phyloP scores from a whole-genome alignment of 2,888 invertebrate species.

The Metallyticus violacea region DNA sequence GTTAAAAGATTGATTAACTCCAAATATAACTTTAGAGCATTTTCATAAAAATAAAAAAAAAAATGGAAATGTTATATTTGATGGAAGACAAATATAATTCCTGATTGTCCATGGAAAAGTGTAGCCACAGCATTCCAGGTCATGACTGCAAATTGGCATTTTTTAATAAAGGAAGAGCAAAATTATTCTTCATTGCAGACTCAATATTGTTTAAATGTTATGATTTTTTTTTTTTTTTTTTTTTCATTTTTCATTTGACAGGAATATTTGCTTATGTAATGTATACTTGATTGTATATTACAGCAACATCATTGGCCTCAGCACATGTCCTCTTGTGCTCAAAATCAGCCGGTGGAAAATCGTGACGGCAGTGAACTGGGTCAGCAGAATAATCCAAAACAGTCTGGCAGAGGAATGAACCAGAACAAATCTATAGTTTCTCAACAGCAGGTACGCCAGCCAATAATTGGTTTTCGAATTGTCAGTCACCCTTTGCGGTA shows the following conservation, averaged over 20 bases:
- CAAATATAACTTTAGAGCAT: no score
- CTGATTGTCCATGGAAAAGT: no score
- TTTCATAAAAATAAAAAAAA: no score
- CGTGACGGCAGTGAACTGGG: background rate
- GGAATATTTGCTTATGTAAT: background rate
- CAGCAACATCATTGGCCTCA: conserved; percentile 75
- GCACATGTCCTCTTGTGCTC: conserved; percentile 65
- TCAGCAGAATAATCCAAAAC: background rate
- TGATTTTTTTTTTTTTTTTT: background rate
- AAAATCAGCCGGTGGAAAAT: conserved; percentile 35
- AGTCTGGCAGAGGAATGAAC: background rate
- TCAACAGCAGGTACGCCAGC: conserved; percentile 5
- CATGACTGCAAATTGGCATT: no score
- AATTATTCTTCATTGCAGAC: background rate
- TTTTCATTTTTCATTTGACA: background rate
- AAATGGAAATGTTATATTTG: no score
- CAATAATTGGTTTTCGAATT: background rate
- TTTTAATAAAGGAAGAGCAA: no score
- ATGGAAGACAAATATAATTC: no score
- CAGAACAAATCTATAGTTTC: background rate
- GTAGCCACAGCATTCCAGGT: no score
- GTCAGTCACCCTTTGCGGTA: background rate
- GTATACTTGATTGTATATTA: conserved; percentile 5
- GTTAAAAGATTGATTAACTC: no score
- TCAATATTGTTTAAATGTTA: background rate